Percentiles rank a stretch among this genome's conserved stretches.
Conservation (phyloP, 2,797 vertebrate species). For the Catharus ustulatus region DNA sequence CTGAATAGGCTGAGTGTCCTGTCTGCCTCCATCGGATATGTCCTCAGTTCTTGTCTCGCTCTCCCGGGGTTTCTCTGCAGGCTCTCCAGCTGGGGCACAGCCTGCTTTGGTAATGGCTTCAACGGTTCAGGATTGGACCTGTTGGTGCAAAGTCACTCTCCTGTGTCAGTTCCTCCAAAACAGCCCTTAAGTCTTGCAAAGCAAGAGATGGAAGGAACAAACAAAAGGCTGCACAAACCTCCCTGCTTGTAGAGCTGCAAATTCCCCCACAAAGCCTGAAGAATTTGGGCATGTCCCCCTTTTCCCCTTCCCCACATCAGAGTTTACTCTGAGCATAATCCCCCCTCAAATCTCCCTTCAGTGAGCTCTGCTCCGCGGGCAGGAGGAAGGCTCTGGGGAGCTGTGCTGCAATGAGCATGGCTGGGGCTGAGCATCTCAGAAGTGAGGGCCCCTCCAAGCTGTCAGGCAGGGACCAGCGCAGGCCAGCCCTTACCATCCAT, state of each 20-base stretch:
- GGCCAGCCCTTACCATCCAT: neutral
- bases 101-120: neutral
- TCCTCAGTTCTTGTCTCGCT: neutral
- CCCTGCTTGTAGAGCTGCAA: neutral
- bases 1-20: constrained; percentile 17
- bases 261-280: rapidly evolving
- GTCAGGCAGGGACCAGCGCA: neutral
- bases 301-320: neutral
- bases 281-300: neutral
- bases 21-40: neutral
- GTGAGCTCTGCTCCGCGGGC: rapidly evolving
- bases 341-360: neutral
- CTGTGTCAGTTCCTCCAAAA: neutral
- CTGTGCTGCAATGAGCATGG: neutral
- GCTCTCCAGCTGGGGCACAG: neutral
- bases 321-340: neutral
- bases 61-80: neutral
- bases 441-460: neutral
- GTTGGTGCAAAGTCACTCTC: neutral
- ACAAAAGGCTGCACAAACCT: neutral
- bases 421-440: neutral
- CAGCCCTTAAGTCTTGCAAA: neutral
- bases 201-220: neutral
- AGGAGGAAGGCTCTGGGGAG: neutral
- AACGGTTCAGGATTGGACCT: neutral